phyloP scores from a whole-genome alignment of 2,888 invertebrate species.

The Cacoxenus indagator region DNA sequence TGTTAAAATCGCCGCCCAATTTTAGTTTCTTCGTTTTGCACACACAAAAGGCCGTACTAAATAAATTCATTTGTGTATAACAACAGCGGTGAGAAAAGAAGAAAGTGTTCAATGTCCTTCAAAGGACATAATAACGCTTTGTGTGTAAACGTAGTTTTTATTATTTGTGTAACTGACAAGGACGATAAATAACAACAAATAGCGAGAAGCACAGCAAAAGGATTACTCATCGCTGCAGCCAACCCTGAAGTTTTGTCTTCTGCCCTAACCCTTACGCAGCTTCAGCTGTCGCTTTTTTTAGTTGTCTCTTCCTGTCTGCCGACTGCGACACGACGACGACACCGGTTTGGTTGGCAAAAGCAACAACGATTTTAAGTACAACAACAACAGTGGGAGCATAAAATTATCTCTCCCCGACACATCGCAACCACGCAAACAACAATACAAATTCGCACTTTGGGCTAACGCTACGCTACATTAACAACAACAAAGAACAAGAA shows the following conservation, averaged over 20 bases:
- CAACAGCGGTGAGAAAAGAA: conserved; percentile 2
- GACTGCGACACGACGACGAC: neutral
- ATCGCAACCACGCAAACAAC: too few species aligned
- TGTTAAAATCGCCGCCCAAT: neutral
- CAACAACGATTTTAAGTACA: neutral
- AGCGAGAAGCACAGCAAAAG: neutral
- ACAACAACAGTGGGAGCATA: neutral
- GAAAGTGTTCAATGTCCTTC: conserved; percentile 12
- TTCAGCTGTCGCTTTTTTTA: neutral
- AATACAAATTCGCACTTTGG: too few species aligned
- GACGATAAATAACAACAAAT: neutral
- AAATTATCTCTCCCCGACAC: too few species aligned
- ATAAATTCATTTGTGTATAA: neutral
- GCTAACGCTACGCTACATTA: neutral
- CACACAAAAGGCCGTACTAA: neutral
- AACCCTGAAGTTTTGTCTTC: neutral
- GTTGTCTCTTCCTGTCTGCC: neutral
- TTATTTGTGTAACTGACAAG: neutral
- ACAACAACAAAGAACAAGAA: neutral
- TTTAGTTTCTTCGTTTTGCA: neutral
- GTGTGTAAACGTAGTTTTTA: neutral
- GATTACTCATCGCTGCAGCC: conserved; percentile 14
- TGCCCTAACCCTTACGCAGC: neutral
- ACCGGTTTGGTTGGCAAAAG: neutral
- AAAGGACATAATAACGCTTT: conserved; percentile 7